These are phyloP conservation scores for Sinelater perroti DNA, from an alignment of 2,888 invertebrate species.

Conservation along the genomic window DNA sequence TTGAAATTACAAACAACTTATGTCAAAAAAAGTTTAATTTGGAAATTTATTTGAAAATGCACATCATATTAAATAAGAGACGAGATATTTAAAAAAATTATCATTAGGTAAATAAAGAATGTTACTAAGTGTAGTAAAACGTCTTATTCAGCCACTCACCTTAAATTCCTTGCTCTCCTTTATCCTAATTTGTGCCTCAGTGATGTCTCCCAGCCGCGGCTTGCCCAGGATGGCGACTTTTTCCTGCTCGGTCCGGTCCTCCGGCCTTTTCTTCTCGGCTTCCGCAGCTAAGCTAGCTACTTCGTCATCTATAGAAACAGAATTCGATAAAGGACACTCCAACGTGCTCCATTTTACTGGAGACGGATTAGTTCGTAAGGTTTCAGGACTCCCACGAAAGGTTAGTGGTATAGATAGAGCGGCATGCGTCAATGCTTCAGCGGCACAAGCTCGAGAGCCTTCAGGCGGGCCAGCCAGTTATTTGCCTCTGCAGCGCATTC, in stretches of 20 bases:
- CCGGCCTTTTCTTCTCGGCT: slow-evolving; percentile 71
- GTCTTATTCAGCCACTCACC: too few species aligned
- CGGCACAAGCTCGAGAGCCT: slow-evolving; percentile 14
- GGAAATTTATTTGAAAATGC: too few species aligned
- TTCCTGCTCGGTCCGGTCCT: slow-evolving; percentile 80
- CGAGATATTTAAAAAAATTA: too few species aligned
- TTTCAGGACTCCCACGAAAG: slow-evolving; percentile 9
- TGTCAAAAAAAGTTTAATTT: too few species aligned
- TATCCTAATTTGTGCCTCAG: slow-evolving; percentile 86
- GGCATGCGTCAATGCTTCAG: slow-evolving; percentile 25
- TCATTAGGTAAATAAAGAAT: too few species aligned
- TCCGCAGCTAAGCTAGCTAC: slow-evolving; percentile 70
- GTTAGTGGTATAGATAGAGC: too few species aligned
- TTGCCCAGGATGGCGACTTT: slow-evolving; percentile 90
- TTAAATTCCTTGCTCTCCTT: slow-evolving; percentile 99
- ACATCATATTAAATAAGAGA: too few species aligned
- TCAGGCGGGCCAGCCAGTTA: neutral
- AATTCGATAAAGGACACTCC: neutral
- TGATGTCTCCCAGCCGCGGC: slow-evolving; percentile 89
- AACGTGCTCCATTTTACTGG: too few species aligned
- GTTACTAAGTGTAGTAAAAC: neutral
- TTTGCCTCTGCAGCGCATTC: slow-evolving; percentile 2
- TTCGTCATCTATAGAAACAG: slow-evolving; percentile 60
- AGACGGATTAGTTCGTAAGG: slow-evolving; percentile 14
- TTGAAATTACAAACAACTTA: too few species aligned